Percentiles rank a stretch among this genome's conserved stretches.
These are phyloP conservation scores for Leptobrachium leishanense DNA, from an alignment of 2,113 vertebrate genomes.

Conservation along the genomic window DNA sequence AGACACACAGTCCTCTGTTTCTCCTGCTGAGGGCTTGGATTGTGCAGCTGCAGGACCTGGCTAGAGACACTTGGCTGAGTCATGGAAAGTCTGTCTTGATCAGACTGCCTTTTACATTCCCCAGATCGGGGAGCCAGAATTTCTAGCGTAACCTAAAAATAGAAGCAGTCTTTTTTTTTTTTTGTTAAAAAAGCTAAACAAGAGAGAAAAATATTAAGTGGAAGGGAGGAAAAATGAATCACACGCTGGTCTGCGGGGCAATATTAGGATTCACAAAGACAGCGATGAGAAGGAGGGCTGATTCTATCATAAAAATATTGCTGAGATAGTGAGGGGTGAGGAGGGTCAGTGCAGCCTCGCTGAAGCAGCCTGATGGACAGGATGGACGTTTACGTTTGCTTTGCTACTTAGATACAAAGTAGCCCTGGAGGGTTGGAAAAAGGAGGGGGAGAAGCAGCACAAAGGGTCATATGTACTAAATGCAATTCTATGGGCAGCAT, in stretches of 20 bases:
- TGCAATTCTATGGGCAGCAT: too few relatives aligned
- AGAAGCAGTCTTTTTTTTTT: constrained; percentile 31
- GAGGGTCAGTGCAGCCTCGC: background rate
- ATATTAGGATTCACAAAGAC: constrained; percentile 18
- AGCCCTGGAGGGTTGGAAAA: background rate
- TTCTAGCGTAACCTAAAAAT: constrained; percentile 34
- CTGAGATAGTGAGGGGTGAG: background rate
- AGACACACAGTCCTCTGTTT: constrained; percentile 32
- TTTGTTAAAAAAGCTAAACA: constrained; percentile 30
- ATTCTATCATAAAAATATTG: constrained; percentile 16
- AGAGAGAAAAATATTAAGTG: background rate
- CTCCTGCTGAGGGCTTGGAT: constrained; percentile 30
- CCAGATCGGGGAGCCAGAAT: constrained; percentile 11
- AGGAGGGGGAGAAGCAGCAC: too few relatives aligned
- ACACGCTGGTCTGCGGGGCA: constrained; percentile 17
- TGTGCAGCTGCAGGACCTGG: constrained; percentile 21
- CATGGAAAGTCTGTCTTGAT: constrained; percentile 41
- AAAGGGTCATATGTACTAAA: too few relatives aligned
- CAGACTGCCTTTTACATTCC: constrained; percentile 34
- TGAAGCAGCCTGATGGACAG: background rate
- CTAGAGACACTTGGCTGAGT: constrained; percentile 8
- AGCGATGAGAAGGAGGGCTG: background rate
- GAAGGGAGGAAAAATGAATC: constrained; percentile 21
- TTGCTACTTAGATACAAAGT: background rate
- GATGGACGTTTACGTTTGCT: background rate